Base-by-base conservation (phyloP, 1,140 invertebrate species). In the Akabosia matsudoensis region DNA sequence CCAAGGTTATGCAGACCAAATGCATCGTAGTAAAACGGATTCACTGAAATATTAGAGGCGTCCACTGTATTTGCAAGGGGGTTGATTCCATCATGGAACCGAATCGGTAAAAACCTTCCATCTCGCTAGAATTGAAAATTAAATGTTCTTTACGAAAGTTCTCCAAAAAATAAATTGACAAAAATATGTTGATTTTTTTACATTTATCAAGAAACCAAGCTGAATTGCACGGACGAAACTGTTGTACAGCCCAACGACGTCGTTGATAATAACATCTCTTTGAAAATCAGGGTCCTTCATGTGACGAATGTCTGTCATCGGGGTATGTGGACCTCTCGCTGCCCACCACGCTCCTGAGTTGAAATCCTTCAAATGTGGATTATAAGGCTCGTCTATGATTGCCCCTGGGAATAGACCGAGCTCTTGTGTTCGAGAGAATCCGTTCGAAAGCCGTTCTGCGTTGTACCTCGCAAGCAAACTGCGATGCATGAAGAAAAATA, bases 401-500 rank as follows among this genome's bases (percentile, higher is more conserved):
- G 61, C 61, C 18, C 76, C 76, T 14, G 14, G 73, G n/a, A 26
- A 52, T 18, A 78, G 7, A 14, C 28, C 30, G 7, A 78, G 24
- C 3, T 56, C 34, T 4, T 7, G 4, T 1, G 52, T 51, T 26
- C 61, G 3, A 54, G 72, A 16, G 22, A 78, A 37, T 18, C 73
- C 64, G n/a, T 74, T 74, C 1, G 33, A 56, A 26, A 78, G 37
- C 28, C 76, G n/a, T 31, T 78, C 76, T 10, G 67, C 67, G 13
- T 74, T 56, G 51, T 78, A 76, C 70, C 70, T 34, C 1, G 82
- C 80, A 26, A 81, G 67, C 78, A 82, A 76, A 30, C 78, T 75
- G 22, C 78, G 77, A 70, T 81, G 80, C 77, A 81, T 78, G 75
- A 77, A 81, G 64, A 72, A 82, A 74, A 82, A 82, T 0, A 80